These are phyloP conservation scores for Drosophila atripex DNA, from an alignment of 2,888 invertebrate genomes.

Conservation along the genomic window DNA sequence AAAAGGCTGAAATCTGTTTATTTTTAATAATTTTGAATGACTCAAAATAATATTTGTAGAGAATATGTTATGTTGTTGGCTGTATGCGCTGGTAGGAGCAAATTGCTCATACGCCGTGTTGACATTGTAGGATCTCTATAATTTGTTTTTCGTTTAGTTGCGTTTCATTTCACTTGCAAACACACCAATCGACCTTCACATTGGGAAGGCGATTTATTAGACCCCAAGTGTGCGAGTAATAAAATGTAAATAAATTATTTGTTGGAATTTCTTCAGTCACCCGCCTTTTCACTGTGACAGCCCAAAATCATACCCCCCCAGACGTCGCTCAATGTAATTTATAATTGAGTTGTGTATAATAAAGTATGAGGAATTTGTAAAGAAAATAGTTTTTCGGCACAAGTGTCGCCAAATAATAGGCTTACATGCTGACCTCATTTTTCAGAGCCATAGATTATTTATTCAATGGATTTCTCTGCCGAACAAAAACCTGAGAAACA, in stretches of 20 bases:
- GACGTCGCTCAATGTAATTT: conserved; percentile 15
- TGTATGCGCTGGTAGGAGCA: conserved; percentile 13
- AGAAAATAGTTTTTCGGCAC: conserved; percentile 14
- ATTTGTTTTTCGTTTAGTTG: conserved; percentile 34
- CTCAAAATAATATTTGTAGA: conserved; percentile 53
- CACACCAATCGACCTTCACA: conserved; percentile 28
- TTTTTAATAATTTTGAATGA: conserved; percentile 49
- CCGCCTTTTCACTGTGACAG: conserved; percentile 15
- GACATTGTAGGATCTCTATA: conserved; percentile 55
- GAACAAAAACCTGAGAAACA: no score
- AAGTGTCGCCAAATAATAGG: conserved; percentile 50
- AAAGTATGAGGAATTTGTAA: conserved; percentile 15
- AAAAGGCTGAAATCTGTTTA: conserved; percentile 15
- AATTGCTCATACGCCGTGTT: conserved; percentile 64
- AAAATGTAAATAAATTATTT: conserved; percentile 34
- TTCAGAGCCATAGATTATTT: conserved; percentile 23
- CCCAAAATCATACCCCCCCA: conserved; percentile 1
- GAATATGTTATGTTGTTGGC: conserved; percentile 20
- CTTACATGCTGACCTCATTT: conserved; percentile 66
- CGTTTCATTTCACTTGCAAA: conserved; percentile 57
- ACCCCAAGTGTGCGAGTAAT: conserved; percentile 47
- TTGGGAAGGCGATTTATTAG: conserved; percentile 32
- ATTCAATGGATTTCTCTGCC: not conserved
- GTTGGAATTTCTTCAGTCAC: conserved; percentile 30
- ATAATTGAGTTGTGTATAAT: conserved; percentile 30